Percentiles rank a stretch among this genome's conserved stretches.
These are phyloP conservation scores for Heliothis subflexa DNA, from an alignment of 1,140 invertebrate species.

Conservation along the genomic window DNA sequence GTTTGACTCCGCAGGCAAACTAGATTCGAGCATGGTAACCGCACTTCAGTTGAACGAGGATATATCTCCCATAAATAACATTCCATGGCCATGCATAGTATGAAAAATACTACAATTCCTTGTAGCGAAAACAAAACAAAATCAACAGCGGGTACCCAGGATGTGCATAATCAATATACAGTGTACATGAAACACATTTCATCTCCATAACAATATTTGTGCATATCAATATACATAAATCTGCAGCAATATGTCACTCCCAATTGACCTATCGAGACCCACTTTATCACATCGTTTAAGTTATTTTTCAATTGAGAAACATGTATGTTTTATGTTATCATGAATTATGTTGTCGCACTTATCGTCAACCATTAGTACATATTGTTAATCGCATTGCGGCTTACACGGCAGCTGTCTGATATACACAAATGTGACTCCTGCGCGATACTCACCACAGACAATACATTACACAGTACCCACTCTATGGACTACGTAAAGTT, in stretches of 20 bases:
- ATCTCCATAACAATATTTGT: constrained; percentile 53
- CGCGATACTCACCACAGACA: constrained; percentile 21
- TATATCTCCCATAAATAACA: constrained; percentile 52
- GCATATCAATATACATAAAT: constrained; percentile 55
- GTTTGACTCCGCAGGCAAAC: constrained; percentile 60
- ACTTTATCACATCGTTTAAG: constrained; percentile 43
- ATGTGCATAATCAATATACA: constrained; percentile 79
- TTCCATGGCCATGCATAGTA: constrained; percentile 78
- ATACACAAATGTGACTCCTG: constrained; percentile 4
- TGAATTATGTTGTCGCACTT: constrained; percentile 54
- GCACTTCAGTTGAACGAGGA: constrained; percentile 40
- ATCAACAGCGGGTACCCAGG: constrained; percentile 65
- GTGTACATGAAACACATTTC: constrained; percentile 62
- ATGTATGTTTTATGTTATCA: constrained; percentile 44
- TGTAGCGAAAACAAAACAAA: constrained; percentile 70
- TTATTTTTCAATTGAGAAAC: constrained; percentile 54
- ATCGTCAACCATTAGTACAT: constrained; percentile 73
- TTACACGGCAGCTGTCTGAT: constrained; percentile 75
- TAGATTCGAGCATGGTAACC: constrained; percentile 50
- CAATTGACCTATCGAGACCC: constrained; percentile 57
- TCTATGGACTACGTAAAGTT: constrained; percentile 28
- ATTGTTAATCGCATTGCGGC: constrained; percentile 79
- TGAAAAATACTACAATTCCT: constrained; percentile 67
- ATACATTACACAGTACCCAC: constrained; percentile 18
- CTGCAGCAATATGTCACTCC: constrained; percentile 64